phyloP scores from a whole-genome alignment of 2,113 vertebrate genomes.

The Paedocypris sp. region DNA sequence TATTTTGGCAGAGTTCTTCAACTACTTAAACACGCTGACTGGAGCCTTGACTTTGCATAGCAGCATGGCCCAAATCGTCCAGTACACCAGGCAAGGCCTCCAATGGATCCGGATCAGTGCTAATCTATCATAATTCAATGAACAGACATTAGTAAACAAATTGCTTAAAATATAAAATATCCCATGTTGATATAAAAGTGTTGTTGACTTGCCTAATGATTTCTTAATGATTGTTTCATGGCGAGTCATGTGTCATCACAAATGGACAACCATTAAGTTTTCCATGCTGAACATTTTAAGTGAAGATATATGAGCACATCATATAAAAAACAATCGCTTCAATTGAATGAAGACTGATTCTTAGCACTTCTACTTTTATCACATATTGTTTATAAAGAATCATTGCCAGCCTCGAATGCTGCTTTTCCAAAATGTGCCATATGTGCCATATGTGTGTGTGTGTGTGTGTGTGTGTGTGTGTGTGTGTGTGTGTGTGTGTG shows the following conservation, averaged over 20 bases:
- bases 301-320: background rate
- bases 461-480: too few relatives aligned
- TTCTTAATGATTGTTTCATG: background rate
- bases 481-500: too few relatives aligned
- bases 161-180: too few relatives aligned
- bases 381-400: background rate
- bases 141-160: background rate
- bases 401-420: constrained; percentile 3
- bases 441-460: constrained; percentile 11
- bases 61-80: constrained; percentile 88
- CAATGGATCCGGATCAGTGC: constrained; percentile 89
- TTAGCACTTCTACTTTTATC: background rate
- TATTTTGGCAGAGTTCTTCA: constrained; percentile 96
- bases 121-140: constrained; percentile 66
- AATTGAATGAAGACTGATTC: background rate
- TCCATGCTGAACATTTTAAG: background rate
- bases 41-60: constrained; percentile 93
- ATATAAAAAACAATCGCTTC: background rate
- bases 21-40: constrained; percentile 89
- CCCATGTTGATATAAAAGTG: too few relatives aligned
- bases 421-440: constrained; percentile 35
- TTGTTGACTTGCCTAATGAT: too few relatives aligned
- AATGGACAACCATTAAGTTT: background rate
- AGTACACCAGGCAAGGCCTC: constrained; percentile 91
- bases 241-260: background rate